Conservation (phyloP, 2,113 vertebrate genomes). For the Pavo muticus region DNA sequence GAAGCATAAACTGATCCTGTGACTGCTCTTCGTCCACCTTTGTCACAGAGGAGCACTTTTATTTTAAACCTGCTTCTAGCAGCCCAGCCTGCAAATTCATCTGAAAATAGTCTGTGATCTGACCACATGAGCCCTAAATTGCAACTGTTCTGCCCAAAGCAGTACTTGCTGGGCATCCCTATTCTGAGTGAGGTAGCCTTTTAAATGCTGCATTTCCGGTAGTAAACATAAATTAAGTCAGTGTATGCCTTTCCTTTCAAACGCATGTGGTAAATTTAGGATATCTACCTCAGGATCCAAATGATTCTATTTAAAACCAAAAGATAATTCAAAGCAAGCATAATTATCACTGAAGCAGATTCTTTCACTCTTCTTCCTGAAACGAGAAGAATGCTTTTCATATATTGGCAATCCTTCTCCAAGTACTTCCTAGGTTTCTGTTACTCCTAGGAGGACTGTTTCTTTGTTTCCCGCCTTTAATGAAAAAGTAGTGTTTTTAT, state of each 20-base stretch:
- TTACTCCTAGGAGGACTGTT: not conserved
- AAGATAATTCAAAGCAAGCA: not conserved
- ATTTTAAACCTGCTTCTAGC: not conserved
- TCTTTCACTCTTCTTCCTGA: not conserved
- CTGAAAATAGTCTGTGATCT: not conserved
- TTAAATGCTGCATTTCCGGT: accelerated
- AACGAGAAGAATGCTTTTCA: not conserved
- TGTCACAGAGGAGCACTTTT: not conserved
- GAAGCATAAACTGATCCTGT: not conserved
- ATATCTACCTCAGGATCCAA: not conserved
- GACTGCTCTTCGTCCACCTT: not conserved
- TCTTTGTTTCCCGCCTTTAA: not conserved
- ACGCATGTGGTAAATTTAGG: accelerated
- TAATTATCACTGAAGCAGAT: not conserved
- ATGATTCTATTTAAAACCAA: not conserved
- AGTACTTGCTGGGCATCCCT: not conserved
- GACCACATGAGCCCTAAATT: not conserved
- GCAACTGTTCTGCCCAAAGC: not conserved
- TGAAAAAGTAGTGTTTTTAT: not conserved
- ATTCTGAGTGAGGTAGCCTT: not conserved
- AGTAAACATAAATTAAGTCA: not conserved
- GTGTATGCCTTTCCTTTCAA: not conserved
- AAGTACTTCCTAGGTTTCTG: not conserved
- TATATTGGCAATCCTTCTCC: not conserved
- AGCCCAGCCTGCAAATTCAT: not conserved